Percentiles rank a stretch among this genome's conserved stretches.
phyloP scores from a whole-genome alignment of 2,888 invertebrate genomes.

The Oscheius sp. region DNA sequence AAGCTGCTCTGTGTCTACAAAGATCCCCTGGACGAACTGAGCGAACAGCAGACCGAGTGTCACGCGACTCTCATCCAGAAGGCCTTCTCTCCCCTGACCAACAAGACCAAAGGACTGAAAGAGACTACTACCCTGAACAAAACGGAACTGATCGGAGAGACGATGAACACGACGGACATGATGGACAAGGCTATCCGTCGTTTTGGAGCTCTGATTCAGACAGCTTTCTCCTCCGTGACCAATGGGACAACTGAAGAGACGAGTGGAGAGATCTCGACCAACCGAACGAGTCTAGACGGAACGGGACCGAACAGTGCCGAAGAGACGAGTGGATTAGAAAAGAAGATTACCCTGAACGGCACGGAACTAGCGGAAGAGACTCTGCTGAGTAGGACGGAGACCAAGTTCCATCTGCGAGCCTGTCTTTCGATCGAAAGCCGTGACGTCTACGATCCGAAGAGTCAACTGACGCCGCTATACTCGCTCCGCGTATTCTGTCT shows the following conservation, averaged over 20 bases:
- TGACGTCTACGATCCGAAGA: conserved; percentile 4
- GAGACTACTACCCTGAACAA: not conserved
- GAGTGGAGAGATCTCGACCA: not conserved
- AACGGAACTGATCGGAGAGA: not conserved
- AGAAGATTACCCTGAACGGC: not conserved
- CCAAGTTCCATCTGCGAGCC: not conserved
- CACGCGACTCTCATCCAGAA: conserved; percentile 1
- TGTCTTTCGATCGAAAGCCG: conserved; percentile 1
- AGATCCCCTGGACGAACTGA: not conserved
- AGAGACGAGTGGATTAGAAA: too few relatives aligned
- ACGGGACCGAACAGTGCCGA: too few relatives aligned
- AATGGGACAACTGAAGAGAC: not conserved
- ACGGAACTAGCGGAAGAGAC: not conserved
- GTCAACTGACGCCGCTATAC: not conserved
- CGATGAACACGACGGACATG: not conserved
- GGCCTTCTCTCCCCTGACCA: not conserved
- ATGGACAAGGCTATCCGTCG: too few relatives aligned
- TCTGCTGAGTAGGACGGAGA: not conserved
- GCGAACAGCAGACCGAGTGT: not conserved
- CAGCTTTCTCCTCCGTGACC: not conserved
- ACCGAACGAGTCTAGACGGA: too few relatives aligned
- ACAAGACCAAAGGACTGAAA: not conserved
- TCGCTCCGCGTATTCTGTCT: not conserved
- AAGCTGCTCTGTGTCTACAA: conserved; percentile 15
- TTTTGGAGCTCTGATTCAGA: not conserved